These are phyloP conservation scores for Tricholaema leucomelas DNA, from an alignment of 2,113 vertebrate species.

Conservation along the genomic window DNA sequence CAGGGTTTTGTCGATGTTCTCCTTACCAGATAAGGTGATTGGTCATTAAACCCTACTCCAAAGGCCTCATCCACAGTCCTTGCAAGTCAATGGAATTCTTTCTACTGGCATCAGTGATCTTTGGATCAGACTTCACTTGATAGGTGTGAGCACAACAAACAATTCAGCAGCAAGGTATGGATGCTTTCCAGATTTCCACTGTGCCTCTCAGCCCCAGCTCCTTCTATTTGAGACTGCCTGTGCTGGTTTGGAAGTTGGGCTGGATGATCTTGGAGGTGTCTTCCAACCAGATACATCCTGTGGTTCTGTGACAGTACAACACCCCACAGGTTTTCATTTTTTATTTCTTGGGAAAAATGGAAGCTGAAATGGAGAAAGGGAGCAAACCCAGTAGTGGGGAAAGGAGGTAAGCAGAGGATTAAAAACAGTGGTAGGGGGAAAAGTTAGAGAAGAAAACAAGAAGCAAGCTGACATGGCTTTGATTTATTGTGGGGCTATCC, in stretches of 20 bases:
- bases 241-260: too few relatives aligned
- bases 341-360: not conserved
- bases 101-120: not conserved
- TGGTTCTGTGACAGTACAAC: not conserved
- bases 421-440: not conserved
- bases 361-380: not conserved
- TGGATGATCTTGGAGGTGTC: too few relatives aligned
- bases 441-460: not conserved
- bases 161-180: not conserved
- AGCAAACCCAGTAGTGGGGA: not conserved
- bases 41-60: slow-evolving; percentile 1
- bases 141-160: not conserved
- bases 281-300: too few relatives aligned
- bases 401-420: not conserved
- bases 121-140: not conserved
- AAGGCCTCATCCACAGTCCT: not conserved
- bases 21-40: not conserved
- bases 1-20: not conserved
- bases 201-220: not conserved
- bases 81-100: not conserved
- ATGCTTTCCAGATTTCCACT: not conserved
- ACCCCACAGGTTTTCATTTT: not conserved
- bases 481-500: not conserved
- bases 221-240: not conserved
- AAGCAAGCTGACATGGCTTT: not conserved